A percentile compares a stretch with the other conserved stretches of the same genome.
These are phyloP conservation scores for Eulemur rufifrons DNA, from an alignment of 2,113 vertebrate genomes.

Conservation along the genomic window DNA sequence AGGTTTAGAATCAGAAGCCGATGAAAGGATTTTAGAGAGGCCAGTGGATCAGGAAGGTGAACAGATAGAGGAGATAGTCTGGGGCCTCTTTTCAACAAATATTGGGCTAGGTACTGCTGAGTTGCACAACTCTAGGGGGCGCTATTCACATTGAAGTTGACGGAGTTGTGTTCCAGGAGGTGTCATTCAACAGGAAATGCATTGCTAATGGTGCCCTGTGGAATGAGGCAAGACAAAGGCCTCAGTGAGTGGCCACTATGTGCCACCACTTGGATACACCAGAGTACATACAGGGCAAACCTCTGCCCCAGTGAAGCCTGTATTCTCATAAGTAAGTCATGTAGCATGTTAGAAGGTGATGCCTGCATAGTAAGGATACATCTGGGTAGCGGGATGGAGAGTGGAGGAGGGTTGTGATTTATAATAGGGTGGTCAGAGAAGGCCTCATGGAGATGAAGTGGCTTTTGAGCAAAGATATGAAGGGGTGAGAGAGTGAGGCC, in stretches of 20 bases:
- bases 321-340: neutral
- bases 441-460: neutral
- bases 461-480: neutral
- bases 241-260: neutral
- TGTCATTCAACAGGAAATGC: neutral
- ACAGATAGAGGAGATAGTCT: neutral
- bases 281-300: neutral
- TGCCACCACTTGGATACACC: neutral
- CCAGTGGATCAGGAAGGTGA: neutral
- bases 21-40: conserved; percentile 4
- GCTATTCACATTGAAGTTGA: neutral
- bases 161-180: neutral
- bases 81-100: conserved; percentile 3
- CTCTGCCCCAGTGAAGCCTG: neutral
- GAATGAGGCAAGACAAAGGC: neutral
- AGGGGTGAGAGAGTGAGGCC: neutral
- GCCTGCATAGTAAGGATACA: neutral
- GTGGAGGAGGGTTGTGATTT: neutral
- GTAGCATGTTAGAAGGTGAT: neutral
- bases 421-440: neutral
- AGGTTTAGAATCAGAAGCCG: neutral
- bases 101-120: neutral
- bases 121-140: neutral
- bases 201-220: neutral
- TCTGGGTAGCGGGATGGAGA: neutral